Conservation (phyloP, 2,888 invertebrate species). For the Apodemia mormo region DNA sequence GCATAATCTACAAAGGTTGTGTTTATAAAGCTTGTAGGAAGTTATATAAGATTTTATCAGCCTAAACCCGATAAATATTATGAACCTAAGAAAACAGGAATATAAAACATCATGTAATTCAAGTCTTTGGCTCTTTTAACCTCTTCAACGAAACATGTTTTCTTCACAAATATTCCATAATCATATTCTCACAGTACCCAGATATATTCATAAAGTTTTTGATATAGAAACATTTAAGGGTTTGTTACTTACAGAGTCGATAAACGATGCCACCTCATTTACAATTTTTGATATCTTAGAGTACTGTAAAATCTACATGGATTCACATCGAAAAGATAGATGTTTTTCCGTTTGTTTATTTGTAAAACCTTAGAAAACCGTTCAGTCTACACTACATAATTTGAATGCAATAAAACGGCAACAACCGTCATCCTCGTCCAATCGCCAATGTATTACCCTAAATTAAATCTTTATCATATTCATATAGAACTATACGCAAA, state of each 20-base stretch:
- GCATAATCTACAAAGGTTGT: neutral
- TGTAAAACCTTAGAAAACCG: too few relatives aligned
- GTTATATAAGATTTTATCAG: neutral
- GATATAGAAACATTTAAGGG: neutral
- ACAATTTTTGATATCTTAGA: neutral
- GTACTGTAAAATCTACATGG: too few relatives aligned
- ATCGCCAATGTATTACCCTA: too few relatives aligned
- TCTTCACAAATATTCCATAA: neutral
- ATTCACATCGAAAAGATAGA: too few relatives aligned
- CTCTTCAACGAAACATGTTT: neutral
- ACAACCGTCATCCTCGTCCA: too few relatives aligned
- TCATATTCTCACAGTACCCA: neutral
- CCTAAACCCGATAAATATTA: neutral
- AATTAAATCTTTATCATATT: too few relatives aligned
- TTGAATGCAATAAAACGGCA: too few relatives aligned
- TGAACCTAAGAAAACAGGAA: neutral
- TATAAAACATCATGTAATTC: neutral
- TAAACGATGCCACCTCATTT: neutral
- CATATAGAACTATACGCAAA: too few relatives aligned
- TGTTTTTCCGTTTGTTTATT: too few relatives aligned
- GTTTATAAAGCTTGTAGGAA: neutral
- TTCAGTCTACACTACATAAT: too few relatives aligned
- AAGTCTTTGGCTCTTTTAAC: neutral
- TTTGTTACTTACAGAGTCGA: neutral
- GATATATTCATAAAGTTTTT: slow-evolving; percentile 3